Evolutionary conservation across 2,888 invertebrate species (phyloP), one percentile per base, ranked within the genome.

Genomic region (Heteromurus nitidus): DNA sequence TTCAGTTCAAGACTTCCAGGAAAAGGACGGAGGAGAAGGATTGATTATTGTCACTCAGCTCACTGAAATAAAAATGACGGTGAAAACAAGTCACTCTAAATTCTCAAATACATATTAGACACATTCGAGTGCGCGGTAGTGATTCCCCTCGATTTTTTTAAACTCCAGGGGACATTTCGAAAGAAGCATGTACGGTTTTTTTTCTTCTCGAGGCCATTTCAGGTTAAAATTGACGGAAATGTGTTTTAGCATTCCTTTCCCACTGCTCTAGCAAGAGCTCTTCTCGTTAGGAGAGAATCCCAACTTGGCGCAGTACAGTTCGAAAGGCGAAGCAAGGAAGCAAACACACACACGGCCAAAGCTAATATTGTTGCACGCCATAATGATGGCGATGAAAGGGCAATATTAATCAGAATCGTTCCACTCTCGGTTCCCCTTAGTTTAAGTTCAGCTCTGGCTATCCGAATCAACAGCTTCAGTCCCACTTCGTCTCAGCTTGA

Each of bases 401-500:
- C 58, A 75, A 70, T 81, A 81, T 76, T 81, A 76, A 75, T 81
- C 81, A 81, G 81, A 81, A 65, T 58, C 7, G 30, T 60, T 74
- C 22, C 75, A 76, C 75, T 70, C 65, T 64, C 44, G 24, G 73
- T 60, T 68, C 55, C 60, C 79, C 70, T 60, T 80, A 55, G 42
- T 81, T 69, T 70, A 81, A 44, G 64, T 67, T 67, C 44, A 31
- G 36, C 36, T 64, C 50, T 42, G n/a, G n/a, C 60, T 50, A 55
- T 36, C 50, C 30, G 80, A 67, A 73, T 67, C 72, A 80, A 80
- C 72, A 80, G 73, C 58, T 31, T 13, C 50, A 55, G 24, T 62
- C 30, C 18, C 26, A 28, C n/a, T 30, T 30, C 7, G 9, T 16
- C 42, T 42, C 26, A 26, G 47, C 28, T 58, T 60, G 18, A 20